Conservation (phyloP, 2,113 vertebrate genomes). For the Hemibagrus wyckioides region DNA sequence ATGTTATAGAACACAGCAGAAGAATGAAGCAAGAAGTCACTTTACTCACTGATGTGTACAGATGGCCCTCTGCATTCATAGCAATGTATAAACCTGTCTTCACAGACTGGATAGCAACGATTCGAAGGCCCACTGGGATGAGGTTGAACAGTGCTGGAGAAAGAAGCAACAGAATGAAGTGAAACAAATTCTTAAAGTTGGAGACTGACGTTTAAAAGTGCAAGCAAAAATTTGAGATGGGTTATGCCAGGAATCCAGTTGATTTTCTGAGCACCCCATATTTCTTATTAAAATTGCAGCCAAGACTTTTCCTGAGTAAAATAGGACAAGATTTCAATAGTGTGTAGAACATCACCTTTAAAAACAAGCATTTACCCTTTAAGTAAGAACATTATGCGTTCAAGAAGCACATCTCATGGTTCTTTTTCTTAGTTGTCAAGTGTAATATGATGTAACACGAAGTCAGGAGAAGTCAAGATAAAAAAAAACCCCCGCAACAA, state of each 20-base stretch:
- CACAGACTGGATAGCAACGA: constrained; percentile 99
- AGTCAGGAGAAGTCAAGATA: neutral
- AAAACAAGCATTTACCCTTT: neutral
- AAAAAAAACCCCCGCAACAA: neutral
- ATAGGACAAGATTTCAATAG: too few relatives aligned
- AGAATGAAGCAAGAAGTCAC: neutral
- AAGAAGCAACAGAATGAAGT: constrained; percentile 26
- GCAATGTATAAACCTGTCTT: constrained; percentile 99
- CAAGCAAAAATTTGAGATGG: neutral
- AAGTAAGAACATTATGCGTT: neutral
- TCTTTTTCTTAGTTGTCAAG: neutral
- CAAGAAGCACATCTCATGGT: neutral
- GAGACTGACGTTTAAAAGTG: neutral
- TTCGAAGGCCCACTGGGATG: constrained; percentile 98
- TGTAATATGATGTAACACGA: neutral
- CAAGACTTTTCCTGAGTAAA: neutral
- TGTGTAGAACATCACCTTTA: neutral
- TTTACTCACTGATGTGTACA: constrained; percentile 97
- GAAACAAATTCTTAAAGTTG: neutral
- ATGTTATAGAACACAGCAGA: neutral
- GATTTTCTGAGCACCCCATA: neutral
- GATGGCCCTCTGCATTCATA: constrained; percentile 98
- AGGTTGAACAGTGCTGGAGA: constrained; percentile 97
- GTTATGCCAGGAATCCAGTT: neutral
- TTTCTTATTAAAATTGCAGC: neutral